Base-by-base conservation (phyloP, 2,113 vertebrate genomes). In the Ramphastos sulfuratus region DNA sequence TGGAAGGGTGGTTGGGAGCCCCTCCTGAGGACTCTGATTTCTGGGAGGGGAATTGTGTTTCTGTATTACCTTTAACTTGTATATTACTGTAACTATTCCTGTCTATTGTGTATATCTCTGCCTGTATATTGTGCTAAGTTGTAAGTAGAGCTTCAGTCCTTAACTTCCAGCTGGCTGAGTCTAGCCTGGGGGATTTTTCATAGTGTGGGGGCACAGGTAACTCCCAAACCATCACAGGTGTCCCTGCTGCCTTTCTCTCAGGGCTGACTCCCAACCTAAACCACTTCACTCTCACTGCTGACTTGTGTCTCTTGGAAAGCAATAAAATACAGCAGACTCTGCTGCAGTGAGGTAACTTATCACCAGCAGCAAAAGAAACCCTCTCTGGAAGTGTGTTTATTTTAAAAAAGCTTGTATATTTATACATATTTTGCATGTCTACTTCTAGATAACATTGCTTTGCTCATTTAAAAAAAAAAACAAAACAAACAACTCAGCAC, bases 331-430 rank as follows among this genome's bases (percentile, higher is more conserved):
- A 93, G 89, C 60, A 93, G 90, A 81, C 89, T 85, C 80, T 93
- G 67, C 83, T 93, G 85, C 82, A 88, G 76, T 67, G 92, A 93
- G 92, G 95, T 92, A 94, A 79, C 94, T 96, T 93, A 95, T 89
- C 95, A 90, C 94, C 83, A 73, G 64, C 86, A 96, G 96, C 95
- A 44, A 44, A 44, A 44, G 92, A 96, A 91, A 13, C 24, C 9
- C 93, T 92, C 96, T 94, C 92, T 94, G 95, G 84, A 94, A 92
- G 93, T n/a, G 80, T 95, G 94, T 89, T 96, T 96, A 90, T 92
- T 95, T 92, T 95, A 95, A 81, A 95, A 97, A 92, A 23, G 12
- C 96, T 95, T 97, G 94, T 95, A 72, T 96, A 93, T 98, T 96
- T 97, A 82, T 92, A 33, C 89, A 39, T 88, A 64, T 97, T 93